Percentiles rank a stretch among this genome's conserved stretches.
Evolutionary conservation across 92 coral and sea anemone species (phyloP).

Genomic region (Ricordea florida): DNA sequence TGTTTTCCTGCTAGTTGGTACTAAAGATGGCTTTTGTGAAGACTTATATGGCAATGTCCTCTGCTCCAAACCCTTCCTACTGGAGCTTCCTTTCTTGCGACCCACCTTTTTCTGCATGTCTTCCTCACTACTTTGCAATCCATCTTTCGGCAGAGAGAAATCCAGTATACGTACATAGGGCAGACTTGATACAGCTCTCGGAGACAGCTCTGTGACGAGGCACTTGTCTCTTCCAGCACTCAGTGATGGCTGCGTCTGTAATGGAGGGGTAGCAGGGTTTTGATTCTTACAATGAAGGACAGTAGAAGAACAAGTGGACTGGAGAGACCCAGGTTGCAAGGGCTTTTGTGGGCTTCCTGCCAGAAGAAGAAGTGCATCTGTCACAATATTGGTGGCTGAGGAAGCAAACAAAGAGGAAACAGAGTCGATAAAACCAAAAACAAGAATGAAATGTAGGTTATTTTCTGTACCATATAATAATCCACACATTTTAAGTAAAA

Average conservation of each 20-base stretch:
- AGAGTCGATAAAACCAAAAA: not conserved
- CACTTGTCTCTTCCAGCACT: not conserved
- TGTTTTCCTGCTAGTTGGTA: not conserved
- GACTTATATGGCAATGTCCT: not conserved
- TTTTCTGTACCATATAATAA: not conserved
- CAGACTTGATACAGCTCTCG: conserved; percentile 7
- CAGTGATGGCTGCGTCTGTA: not conserved
- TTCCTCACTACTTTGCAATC: not conserved
- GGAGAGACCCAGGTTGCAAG: not conserved
- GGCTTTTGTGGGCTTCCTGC: conserved; percentile 72
- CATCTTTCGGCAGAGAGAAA: not conserved
- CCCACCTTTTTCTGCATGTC: not conserved
- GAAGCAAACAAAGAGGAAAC: not conserved
- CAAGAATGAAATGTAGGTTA: not conserved
- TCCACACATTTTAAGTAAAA: too few relatives aligned
- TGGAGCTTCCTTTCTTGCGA: not conserved
- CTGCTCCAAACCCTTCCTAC: not conserved
- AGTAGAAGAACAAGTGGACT: not conserved
- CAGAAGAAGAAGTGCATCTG: conserved; percentile 79
- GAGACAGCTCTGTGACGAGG: not conserved
- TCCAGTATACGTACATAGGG: conserved; percentile 33
- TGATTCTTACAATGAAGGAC: not conserved
- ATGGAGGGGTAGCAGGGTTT: not conserved
- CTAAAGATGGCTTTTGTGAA: not conserved
- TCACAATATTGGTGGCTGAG: conserved; percentile 59